Conservation (phyloP, 2,888 invertebrate genomes). For the Cheilosia impressa region DNA sequence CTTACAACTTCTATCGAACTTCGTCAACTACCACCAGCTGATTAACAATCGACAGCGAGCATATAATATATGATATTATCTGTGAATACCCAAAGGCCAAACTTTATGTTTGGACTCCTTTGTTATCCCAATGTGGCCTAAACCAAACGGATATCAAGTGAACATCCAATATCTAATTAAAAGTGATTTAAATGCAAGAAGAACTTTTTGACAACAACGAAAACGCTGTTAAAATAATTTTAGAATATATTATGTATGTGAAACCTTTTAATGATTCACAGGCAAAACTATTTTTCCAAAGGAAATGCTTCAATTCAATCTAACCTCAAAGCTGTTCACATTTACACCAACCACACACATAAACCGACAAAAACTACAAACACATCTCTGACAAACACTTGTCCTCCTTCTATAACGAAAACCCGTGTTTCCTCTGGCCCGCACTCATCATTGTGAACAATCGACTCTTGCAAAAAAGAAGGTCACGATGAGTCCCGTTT, state of each 20-base stretch:
- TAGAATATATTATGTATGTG: neutral
- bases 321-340: constrained; percentile 35
- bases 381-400: constrained; percentile 38
- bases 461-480: constrained; percentile 41
- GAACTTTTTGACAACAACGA: neutral
- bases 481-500: constrained; percentile 66
- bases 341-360: constrained; percentile 2
- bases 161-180: too few relatives aligned
- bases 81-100: too few relatives aligned
- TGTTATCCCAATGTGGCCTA: too few relatives aligned
- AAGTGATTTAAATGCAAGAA: neutral
- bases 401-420: constrained; percentile 35
- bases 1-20: too few relatives aligned
- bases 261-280: constrained; percentile 1
- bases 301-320: constrained; percentile 11
- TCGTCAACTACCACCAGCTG: too few relatives aligned
- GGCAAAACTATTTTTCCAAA: neutral
- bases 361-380: constrained; percentile 15
- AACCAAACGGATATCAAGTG: too few relatives aligned
- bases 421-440: constrained; percentile 34
- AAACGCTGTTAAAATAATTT: constrained; percentile 3
- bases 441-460: constrained; percentile 34
- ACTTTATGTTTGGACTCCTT: too few relatives aligned
- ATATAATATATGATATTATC: too few relatives aligned
- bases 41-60: too few relatives aligned